Evolutionary conservation across 2,888 invertebrate genomes (phyloP), one percentile per base, ranked within the genome.

Genomic region (Kuschelorhynchus macadamiae): DNA sequence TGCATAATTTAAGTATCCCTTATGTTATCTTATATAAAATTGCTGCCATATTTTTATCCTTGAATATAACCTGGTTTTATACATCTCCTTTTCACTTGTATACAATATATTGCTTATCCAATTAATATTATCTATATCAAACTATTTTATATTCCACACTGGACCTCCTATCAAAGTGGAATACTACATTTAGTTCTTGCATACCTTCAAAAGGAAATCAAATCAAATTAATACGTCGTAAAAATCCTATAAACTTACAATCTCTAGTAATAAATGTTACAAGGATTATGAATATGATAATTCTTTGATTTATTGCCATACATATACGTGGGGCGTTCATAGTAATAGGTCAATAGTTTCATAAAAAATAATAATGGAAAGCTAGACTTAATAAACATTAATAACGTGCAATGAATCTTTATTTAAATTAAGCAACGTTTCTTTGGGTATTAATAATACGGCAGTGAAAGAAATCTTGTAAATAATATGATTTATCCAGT

Each of bases 161-260:
- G 11, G 36, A 50, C 60, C 60, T 33, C 60, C 60, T 50, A 16
- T 30, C 17, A 21, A 33, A 25, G 5, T 25, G 12, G 41, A 53
- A 41, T 33, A 52, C 52, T 50, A 53, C 21, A 44, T 52, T 44
- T 42, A 52, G 44, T 42, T 25, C 33, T 44, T 50, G 42, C 25
- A 36, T 25, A 52, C 42, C 59, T 59, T 44, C 41, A 44, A 59
- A 65, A 65, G 59, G 52, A 65, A 44, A 65, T 65, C 59, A 65
- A 59, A 65, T 20, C 52, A 59, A 59, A 65, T 65, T 65, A 65
- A 65, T 59, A 65, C 57, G 39, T 65, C 59, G 57, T 65, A 65
- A 65, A 65, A 65, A 65, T 57, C 44, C 36, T 44, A 46, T 62
- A 53, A 62, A 62, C 44, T 53, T 16, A 52, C 46, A 52, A 30